These are phyloP conservation scores for Eonycteris spelaea DNA, from an alignment of 2,113 vertebrate species.

Conservation along the genomic window DNA sequence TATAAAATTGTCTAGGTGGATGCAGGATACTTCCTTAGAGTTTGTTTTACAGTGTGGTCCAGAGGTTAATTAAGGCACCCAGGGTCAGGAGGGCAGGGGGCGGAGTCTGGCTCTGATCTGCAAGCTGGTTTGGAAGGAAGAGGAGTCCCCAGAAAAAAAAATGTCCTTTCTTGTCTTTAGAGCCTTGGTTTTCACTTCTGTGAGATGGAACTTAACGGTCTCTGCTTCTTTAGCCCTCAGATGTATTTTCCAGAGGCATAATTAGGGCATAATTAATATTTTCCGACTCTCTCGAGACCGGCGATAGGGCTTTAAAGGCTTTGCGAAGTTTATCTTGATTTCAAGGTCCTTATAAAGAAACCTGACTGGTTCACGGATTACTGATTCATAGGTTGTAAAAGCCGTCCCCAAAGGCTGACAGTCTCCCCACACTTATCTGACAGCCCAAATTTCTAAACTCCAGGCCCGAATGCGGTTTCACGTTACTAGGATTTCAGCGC, in stretches of 20 bases:
- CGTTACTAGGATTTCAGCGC: constrained; percentile 48
- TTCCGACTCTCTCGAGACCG: neutral
- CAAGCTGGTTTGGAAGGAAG: neutral
- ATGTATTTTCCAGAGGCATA: neutral
- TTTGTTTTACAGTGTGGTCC: neutral
- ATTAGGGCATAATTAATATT: neutral
- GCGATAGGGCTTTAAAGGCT: neutral
- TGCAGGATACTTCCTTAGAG: neutral
- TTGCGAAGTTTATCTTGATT: neutral
- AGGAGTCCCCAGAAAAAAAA: neutral
- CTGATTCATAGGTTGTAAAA: constrained; percentile 47
- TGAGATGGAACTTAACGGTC: neutral
- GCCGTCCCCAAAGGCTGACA: constrained; percentile 16
- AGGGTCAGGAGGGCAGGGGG: neutral
- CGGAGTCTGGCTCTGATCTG: neutral
- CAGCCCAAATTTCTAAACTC: constrained; percentile 44
- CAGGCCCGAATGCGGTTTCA: constrained; percentile 50
- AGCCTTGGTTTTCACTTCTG: neutral
- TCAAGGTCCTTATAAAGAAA: neutral
- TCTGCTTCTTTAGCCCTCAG: neutral
- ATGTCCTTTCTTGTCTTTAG: neutral
- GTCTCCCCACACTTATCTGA: constrained; percentile 37
- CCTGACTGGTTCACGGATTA: neutral
- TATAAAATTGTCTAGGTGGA: constrained; percentile 33
- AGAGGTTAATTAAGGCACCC: neutral